Evolutionary conservation across 2,113 vertebrate species (phyloP).

Genomic region (Melanocharis versteri): DNA sequence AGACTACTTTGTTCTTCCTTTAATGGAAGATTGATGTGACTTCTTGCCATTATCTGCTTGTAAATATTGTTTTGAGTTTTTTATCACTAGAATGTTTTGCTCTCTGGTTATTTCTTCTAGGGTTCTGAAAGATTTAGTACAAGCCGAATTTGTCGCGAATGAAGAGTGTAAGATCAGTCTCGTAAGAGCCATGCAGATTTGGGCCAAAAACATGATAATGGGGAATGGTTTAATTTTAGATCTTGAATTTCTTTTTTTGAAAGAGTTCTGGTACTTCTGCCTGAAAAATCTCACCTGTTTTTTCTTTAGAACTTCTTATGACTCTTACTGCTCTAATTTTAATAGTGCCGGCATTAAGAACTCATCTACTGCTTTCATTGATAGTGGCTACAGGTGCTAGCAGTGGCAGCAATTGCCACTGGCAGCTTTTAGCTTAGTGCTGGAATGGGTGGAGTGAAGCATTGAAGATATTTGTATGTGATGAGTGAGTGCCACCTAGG

Average conservation of each 20-base stretch:
- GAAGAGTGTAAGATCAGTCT: not conserved
- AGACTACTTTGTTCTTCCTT: not conserved
- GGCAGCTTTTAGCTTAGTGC: not conserved
- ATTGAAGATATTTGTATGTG: not conserved
- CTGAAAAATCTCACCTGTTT: not conserved
- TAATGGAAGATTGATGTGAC: not conserved
- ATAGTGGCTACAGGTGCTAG: not conserved
- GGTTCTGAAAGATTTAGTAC: not conserved
- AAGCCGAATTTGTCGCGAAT: not conserved
- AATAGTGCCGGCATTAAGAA: not conserved
- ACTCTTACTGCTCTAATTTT: not conserved
- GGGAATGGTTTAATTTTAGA: not conserved
- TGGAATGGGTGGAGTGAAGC: not conserved
- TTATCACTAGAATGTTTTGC: not conserved
- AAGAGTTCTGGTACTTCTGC: not conserved
- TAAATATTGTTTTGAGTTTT: not conserved
- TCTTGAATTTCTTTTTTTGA: not conserved
- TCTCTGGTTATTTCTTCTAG: not conserved
- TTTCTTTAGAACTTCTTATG: not conserved
- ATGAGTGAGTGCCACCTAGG: not conserved
- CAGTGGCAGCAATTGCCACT: not conserved
- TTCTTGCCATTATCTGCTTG: not conserved
- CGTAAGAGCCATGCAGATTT: not conserved
- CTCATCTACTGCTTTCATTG: not conserved
- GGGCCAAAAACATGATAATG: not conserved